Percentiles rank a stretch among this genome's conserved stretches.
Conservation (phyloP, 2,888 invertebrate genomes). For the Ophion ellenae region DNA sequence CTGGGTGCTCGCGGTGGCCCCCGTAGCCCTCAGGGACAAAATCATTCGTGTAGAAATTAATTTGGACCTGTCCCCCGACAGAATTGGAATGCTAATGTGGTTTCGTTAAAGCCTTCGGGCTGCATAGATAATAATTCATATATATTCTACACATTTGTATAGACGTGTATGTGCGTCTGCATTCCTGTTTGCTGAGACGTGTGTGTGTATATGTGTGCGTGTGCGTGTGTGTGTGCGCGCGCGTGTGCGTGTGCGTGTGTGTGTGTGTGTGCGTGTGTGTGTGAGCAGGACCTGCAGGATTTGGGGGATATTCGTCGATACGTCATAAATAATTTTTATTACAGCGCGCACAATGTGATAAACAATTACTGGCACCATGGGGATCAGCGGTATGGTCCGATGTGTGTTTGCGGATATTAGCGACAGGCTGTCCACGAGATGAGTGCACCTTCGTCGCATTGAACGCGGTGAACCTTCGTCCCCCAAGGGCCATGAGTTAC, state of each 20-base stretch:
- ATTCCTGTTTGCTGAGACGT: no score
- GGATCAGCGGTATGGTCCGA: slow-evolving; percentile 18
- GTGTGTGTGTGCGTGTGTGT: not conserved
- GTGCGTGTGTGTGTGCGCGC: not conserved
- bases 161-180: not conserved
- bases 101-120: slow-evolving; percentile 58
- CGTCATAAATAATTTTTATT: slow-evolving; percentile 67
- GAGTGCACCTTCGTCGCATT: slow-evolving; percentile 38
- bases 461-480: slow-evolving; percentile 28
- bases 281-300: slow-evolving; percentile 31
- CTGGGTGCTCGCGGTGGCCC: slow-evolving; percentile 5
- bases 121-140: slow-evolving; percentile 33
- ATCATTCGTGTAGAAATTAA: slow-evolving; percentile 63
- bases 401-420: slow-evolving; percentile 63
- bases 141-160: slow-evolving; percentile 34
- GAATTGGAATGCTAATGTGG: slow-evolving; percentile 65
- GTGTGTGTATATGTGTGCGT: not conserved
- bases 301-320: slow-evolving; percentile 47
- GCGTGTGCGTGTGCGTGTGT: not conserved
- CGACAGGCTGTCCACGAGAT: slow-evolving; percentile 62
- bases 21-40: slow-evolving; percentile 31
- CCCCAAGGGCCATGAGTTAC: slow-evolving; percentile 53
- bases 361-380: slow-evolving; percentile 51
- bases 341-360: slow-evolving; percentile 54
- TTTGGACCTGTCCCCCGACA: slow-evolving; percentile 62